These are phyloP conservation scores for Willisornis vidua DNA, from an alignment of 2,113 vertebrate genomes.

Conservation along the genomic window DNA sequence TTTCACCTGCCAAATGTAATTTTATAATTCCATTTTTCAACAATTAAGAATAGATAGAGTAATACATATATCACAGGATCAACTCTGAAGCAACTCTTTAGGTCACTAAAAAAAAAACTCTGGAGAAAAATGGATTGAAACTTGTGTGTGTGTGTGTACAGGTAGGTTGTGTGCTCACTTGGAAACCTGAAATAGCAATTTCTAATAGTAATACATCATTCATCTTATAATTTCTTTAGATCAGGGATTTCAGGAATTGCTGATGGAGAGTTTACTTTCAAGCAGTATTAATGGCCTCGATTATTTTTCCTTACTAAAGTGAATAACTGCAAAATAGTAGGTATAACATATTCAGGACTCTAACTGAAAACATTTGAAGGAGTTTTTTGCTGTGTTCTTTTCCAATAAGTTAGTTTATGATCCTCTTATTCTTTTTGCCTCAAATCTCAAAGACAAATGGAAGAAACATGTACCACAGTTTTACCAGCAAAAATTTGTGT, in stretches of 20 bases:
- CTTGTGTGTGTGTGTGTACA: neutral
- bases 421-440: neutral
- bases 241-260: conserved; percentile 28
- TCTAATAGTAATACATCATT: conserved; percentile 35
- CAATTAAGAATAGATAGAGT: neutral
- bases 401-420: neutral
- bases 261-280: conserved; percentile 63
- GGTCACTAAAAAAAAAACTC: neutral
- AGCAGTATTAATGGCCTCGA: conserved; percentile 41
- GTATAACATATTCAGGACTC: neutral
- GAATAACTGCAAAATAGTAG: conserved; percentile 63
- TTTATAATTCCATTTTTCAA: neutral
- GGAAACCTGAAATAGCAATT: conserved; percentile 42
- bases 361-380: neutral
- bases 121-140: neutral
- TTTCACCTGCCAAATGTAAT: neutral
- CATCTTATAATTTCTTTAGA: conserved; percentile 58
- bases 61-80: neutral
- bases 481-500: neutral
- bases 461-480: neutral
- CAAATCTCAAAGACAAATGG: neutral
- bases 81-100: conserved; percentile 20
- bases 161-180: neutral
- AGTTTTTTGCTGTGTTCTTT: neutral
- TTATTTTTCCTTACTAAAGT: conserved; percentile 61